Conservation (phyloP, 1,140 invertebrate species). For the Centruroides sculpturatus region DNA sequence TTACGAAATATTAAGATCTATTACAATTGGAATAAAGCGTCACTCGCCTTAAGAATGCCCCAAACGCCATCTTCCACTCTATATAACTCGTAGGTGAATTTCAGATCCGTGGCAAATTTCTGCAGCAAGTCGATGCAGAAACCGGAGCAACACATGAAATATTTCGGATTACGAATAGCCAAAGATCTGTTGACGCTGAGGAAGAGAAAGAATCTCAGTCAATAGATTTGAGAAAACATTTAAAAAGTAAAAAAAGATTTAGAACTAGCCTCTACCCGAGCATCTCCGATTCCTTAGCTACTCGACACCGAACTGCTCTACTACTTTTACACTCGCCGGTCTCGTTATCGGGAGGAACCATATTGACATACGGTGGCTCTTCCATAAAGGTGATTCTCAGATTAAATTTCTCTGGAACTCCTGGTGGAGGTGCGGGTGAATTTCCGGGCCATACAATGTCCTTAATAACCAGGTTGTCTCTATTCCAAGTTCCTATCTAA, state of each 20-base stretch:
- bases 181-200: constrained; percentile 56
- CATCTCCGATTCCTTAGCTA: constrained; percentile 4
- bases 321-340: constrained; percentile 71
- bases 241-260: background rate
- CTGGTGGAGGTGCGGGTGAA: constrained; percentile 83
- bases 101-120: constrained; percentile 63
- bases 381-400: constrained; percentile 90
- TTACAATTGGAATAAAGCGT: background rate
- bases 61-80: constrained; percentile 89
- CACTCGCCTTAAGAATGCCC: constrained; percentile 42
- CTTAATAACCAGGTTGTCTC: constrained; percentile 78
- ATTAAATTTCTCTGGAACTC: constrained; percentile 92
- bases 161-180: constrained; percentile 62
- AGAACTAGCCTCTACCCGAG: constrained; percentile 2
- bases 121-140: constrained; percentile 77
- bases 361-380: constrained; percentile 89
- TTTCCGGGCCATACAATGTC: constrained; percentile 98
- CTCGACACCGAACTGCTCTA: constrained; percentile 65
- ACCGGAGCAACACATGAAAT: constrained; percentile 89
- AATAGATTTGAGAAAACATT: background rate
- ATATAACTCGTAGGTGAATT: constrained; percentile 88
- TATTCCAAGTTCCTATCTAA: constrained; percentile 77
- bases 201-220: background rate
- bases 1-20: background rate
- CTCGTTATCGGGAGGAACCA: constrained; percentile 62